Conservation (phyloP, 2,888 invertebrate genomes). For the Ernsta delagoae region DNA sequence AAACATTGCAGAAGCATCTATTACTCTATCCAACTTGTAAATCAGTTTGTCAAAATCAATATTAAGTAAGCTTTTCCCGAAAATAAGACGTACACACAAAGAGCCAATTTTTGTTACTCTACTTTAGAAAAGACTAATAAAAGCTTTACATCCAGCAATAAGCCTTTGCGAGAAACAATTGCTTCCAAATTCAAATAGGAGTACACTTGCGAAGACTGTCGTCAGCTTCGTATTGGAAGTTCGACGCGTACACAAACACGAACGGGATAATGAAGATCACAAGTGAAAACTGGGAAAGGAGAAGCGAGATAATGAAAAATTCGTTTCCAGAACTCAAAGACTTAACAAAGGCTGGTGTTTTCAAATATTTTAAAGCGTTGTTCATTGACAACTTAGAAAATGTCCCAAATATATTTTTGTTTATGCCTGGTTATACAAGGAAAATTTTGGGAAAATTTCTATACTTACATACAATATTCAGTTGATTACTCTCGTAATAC, state of each 20-base stretch:
- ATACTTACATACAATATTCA: slow-evolving; percentile 1
- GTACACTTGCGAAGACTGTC: slow-evolving; percentile 29
- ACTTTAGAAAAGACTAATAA: slow-evolving; percentile 39
- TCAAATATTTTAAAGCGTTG: slow-evolving; percentile 1
- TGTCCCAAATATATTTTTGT: neutral
- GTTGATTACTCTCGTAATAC: slow-evolving; percentile 20
- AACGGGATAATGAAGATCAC: slow-evolving; percentile 24
- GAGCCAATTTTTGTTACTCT: slow-evolving; percentile 20
- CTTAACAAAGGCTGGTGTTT: slow-evolving; percentile 7
- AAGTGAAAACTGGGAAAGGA: slow-evolving; percentile 24
- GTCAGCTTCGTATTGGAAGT: slow-evolving; percentile 18
- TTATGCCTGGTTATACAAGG: neutral
- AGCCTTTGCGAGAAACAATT: slow-evolving; percentile 40
- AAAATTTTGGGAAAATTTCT: neutral
- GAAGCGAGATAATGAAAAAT: slow-evolving; percentile 25
- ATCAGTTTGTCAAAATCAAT: too few relatives aligned
- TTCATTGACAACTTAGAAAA: neutral
- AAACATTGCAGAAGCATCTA: too few relatives aligned
- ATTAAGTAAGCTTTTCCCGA: neutral
- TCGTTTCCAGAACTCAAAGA: slow-evolving; percentile 20
- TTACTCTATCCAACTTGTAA: too few relatives aligned
- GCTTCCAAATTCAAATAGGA: slow-evolving; percentile 41
- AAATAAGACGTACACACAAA: neutral
- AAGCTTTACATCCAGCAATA: slow-evolving; percentile 41
- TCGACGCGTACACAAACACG: slow-evolving; percentile 27